Base-by-base conservation (phyloP, 2,797 vertebrate species). In the Acrossocheilus fasciatus region DNA sequence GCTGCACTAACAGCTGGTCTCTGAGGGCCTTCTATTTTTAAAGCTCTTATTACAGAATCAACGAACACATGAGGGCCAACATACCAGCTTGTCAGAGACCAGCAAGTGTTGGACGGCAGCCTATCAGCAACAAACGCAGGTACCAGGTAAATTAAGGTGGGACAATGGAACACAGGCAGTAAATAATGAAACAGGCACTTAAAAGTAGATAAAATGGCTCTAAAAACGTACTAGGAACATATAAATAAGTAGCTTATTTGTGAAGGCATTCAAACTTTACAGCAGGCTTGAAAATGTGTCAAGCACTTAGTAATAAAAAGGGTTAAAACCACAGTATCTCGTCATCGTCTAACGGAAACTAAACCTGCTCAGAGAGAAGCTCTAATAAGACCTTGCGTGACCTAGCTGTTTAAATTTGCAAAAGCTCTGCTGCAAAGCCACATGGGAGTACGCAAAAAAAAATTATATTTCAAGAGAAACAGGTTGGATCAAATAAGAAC, bases 1-100 rank as follows among this genome's bases (percentile, higher is more conserved):
- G 82, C 84, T 83, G 93, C 87, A 92, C 91, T 86, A 94, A 94
- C 95, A 96, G 94, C 94, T 96, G 95, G 93, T 94, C 90, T 91
- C 92, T 91, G 91, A 91, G 89, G 88, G 92, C 81, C 8, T 83
- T 93, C 95, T 96, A 96, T 95, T 95, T 96, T 94, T 96, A 95
- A 94, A 94, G 47, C 92, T 84, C 91, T 91, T 91, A 83, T 89
- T 92, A 92, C 92, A 88, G 93, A 93, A 91, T 82, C 72, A 91
- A 92, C 92, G 92, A 91, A 91, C 90, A 94, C 92, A 94, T 92
- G 91, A 93, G 90, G 78, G 77, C 89, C n/a, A 85, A 89, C 92
- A 94, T 93, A 91, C 93, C 92, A 70, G 88, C 89, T 90, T 89
- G 91, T 94, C 92, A 94, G 88, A 86, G 62, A 62, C 64, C 82